Percentiles rank a stretch among this genome's conserved stretches.
Evolutionary conservation across 64 coral and sea anemone genomes (phyloP).

Genomic region (Pocillopora verrucosa): DNA sequence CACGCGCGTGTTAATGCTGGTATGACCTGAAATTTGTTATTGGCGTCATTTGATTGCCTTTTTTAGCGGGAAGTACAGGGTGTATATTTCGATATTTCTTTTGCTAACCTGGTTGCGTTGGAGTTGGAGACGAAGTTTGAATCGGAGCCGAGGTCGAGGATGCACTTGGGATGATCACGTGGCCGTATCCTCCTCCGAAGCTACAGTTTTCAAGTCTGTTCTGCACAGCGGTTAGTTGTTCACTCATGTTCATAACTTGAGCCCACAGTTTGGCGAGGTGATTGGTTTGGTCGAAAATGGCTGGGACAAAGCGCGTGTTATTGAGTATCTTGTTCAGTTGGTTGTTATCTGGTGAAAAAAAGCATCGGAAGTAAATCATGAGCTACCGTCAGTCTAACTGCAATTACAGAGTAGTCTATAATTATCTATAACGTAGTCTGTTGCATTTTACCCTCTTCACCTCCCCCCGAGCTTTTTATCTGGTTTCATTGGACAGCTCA

Average conservation of each 20-base stretch:
- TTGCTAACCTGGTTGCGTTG: conserved; percentile 7
- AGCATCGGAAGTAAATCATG: too few relatives aligned
- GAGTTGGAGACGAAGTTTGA: neutral
- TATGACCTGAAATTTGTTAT: too few relatives aligned
- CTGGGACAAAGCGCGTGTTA: conserved; percentile 14
- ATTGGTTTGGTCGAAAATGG: conserved; percentile 55
- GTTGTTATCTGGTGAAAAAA: neutral
- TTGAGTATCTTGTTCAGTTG: conserved; percentile 2
- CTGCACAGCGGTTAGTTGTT: conserved; percentile 33
- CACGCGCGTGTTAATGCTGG: too few relatives aligned
- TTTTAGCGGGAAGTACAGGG: too few relatives aligned
- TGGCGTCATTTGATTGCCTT: too few relatives aligned
- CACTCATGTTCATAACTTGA: conserved; percentile 30
- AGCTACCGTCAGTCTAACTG: too few relatives aligned
- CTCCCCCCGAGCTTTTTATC: too few relatives aligned
- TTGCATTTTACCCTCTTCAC: too few relatives aligned
- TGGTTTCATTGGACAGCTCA: too few relatives aligned
- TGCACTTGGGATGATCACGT: neutral
- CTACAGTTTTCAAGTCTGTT: conserved; percentile 70
- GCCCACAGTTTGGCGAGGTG: conserved; percentile 32
- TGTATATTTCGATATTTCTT: neutral
- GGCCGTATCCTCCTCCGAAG: neutral
- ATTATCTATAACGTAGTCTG: too few relatives aligned
- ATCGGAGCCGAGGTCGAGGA: neutral
- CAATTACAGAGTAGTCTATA: too few relatives aligned